phyloP scores from a whole-genome alignment of 2,113 vertebrate genomes.

The Alexandromys fortis region DNA sequence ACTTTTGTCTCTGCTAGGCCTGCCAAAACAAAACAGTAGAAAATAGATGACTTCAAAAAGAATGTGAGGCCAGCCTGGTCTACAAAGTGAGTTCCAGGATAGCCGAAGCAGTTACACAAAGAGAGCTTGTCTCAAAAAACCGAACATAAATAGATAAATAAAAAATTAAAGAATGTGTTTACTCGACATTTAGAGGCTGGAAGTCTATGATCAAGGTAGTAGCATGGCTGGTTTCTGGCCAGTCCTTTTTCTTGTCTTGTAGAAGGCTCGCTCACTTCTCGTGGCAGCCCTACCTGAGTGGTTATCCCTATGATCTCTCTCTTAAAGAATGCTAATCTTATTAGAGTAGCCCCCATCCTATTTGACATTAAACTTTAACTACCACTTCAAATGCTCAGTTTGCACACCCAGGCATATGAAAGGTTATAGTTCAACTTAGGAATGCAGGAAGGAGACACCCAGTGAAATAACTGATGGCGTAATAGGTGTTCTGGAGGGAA shows the following conservation, averaged over 20 bases:
- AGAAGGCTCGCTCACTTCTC: not conserved
- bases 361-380: not conserved
- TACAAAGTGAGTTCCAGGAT: not conserved
- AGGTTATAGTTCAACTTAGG: not conserved
- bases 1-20: not conserved
- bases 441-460: not conserved
- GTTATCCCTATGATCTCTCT: not conserved
- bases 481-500: not conserved
- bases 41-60: not conserved
- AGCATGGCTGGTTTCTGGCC: not conserved
- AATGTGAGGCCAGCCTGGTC: not conserved
- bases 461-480: not conserved
- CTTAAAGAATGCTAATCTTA: not conserved
- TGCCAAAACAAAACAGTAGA: not conserved
- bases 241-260: not conserved
- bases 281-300: not conserved
- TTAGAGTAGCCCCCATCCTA: not conserved
- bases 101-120: not conserved
- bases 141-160: not conserved
- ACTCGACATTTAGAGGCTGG: not conserved
- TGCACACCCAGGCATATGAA: not conserved
- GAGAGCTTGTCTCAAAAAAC: not conserved
- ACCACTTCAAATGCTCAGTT: not conserved
- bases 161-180: not conserved
- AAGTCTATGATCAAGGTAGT: not conserved